Base-by-base conservation (phyloP, 2,888 invertebrate genomes). In the Elegia similella region DNA sequence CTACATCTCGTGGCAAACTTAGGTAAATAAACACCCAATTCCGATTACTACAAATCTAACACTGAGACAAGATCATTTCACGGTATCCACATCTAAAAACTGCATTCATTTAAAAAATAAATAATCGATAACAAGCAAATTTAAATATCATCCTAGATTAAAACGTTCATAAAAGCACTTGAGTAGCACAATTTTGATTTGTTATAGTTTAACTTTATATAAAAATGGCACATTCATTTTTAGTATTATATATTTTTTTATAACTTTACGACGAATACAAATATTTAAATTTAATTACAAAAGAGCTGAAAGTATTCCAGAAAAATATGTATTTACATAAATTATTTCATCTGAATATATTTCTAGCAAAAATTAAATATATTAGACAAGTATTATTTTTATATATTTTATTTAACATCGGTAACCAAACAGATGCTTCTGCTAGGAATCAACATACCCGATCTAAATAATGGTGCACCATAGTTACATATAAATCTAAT, bases 101-200 rank as follows among this genome's bases (percentile, higher is more conserved):
- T 68, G 78, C 80, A 85, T 78, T 80, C 79, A 67, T 75, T 71
- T 67, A 76, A 71, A 73, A 70, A 65, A 71, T 70, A 73, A 67
- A 77, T 72, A 78, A 70, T 66, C 72, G 76, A 83, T 72, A 83
- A 82, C 89, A 90, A 91, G 90, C 90, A 91, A 91, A 91, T 91
- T 91, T 87, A 90, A 89, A 82, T 88, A 89, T 90, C 87, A 72
- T 74, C 75, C 73, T 76, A 72, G 62, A 71, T 78, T 76, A 72
- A 76, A 83, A 84, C 80, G 78, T 82, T 80, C 80, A 82, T 84
- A 86, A 87, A 90, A 90, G 90, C 89, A 88, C 89, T 89, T 85
- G 79, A 83, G 74, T 88, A 87, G 88, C 88, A 88, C 84, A 80
- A 78, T 80, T 76, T 78, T 82, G 79, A 69, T 76, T 75, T 68